Evolutionary conservation across 2,113 vertebrate genomes (phyloP), one percentile per base, ranked within the genome.

Genomic region (Donacobius atricapilla): DNA sequence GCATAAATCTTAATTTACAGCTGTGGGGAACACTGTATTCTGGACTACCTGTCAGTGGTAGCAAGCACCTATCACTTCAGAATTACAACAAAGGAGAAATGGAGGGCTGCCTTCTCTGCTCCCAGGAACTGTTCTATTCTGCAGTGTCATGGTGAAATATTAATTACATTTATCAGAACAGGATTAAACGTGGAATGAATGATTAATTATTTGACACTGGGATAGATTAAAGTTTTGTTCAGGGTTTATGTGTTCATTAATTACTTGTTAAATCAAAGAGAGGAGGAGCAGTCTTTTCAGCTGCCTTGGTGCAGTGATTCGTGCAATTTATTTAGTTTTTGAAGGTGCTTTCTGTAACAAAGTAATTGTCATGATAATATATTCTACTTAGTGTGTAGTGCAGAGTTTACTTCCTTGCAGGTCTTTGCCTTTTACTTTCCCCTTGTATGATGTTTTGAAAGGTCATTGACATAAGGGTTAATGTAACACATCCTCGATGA

Each of bases 131-230:
- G 14, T 28, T 93, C 73, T 85, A 2, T 72, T 95, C 92, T 95
- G 76, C 80, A 87, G 83, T 89, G 86, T 90, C 64, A 78, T 31
- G n/a, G 76, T 84, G 93, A 97, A 92, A 92, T 94, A 92, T 95
- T 95, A 96, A 97, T 97, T 96, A 92, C 80, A 73, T 93, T 92
- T 95, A 94, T 93, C 79, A 84, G 86, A 93, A 73, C 64, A 91
- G 86, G 83, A 87, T 95, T 95, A 91, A 90, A 84, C 2, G 40
- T 89, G 86, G 65, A 93, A 93, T 51, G 76, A 97, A 91, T 92
- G 80, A 95, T 90, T 93, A 95, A 96, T 96, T 94, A 93, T 89
- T 94, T 92, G 80, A 79, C 77, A 91, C 68, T 56, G 53, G 47
- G 56, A 78, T 92, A 91, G 85, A 95, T 90, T 96, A 91, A 94